Conservation (phyloP, 2,113 vertebrate genomes). For the Ailuropoda melanoleuca region DNA sequence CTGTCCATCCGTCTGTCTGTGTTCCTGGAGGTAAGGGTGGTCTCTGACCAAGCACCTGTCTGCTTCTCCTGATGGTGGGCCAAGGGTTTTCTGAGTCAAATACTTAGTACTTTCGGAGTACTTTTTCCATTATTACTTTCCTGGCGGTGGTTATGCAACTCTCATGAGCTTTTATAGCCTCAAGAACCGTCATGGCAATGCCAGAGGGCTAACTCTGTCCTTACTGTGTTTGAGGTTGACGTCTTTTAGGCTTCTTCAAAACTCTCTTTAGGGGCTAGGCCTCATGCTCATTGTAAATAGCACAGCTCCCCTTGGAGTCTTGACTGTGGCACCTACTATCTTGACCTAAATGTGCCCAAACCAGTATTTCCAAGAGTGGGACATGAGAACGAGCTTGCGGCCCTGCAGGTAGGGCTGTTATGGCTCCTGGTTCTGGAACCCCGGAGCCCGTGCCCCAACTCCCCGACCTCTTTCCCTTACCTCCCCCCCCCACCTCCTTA, state of each 20-base stretch:
- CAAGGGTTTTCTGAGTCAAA: neutral
- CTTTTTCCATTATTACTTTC: neutral
- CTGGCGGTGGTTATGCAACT: rapidly evolving
- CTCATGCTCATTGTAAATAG: neutral
- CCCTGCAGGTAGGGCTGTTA: neutral
- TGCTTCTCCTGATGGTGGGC: rapidly evolving
- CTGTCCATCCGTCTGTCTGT: neutral
- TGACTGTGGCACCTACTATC: neutral
- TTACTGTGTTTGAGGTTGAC: neutral
- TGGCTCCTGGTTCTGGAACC: neutral
- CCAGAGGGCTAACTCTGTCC: neutral
- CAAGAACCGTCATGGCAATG: neutral
- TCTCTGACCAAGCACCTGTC: neutral
- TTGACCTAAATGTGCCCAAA: neutral
- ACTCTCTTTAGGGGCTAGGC: neutral
- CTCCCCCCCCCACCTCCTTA: neutral
- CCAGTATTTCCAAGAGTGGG: neutral
- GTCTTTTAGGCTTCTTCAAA: neutral
- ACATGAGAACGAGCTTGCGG: neutral
- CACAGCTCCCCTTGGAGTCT: neutral
- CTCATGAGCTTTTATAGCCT: neutral
- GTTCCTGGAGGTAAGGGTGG: slow-evolving; percentile 91
- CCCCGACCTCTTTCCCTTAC: neutral
- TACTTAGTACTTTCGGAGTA: no score
- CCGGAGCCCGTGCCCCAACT: neutral